Percentiles rank a stretch among this genome's conserved stretches.
These are phyloP conservation scores for Hyposoter didymator DNA, from an alignment of 2,888 invertebrate species.

Conservation along the genomic window DNA sequence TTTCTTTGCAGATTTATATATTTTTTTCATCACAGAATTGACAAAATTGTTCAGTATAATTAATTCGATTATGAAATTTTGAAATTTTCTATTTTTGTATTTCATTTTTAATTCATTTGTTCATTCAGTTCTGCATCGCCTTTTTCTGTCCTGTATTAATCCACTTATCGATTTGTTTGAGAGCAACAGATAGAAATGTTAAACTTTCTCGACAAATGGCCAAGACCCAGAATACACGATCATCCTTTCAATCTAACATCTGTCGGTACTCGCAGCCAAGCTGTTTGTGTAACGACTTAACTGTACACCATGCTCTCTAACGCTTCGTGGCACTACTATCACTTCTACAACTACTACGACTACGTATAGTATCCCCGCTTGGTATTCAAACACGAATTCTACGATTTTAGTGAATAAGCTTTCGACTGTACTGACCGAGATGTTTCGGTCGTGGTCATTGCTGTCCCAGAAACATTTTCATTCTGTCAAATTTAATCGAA, in stretches of 20 bases:
- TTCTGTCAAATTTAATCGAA: not conserved
- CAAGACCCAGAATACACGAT: slow-evolving; percentile 32
- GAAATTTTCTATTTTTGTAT: not conserved
- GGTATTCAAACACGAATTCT: slow-evolving; percentile 40
- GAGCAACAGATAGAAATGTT: slow-evolving; percentile 22
- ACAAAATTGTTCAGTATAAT: not conserved
- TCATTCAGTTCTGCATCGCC: not conserved
- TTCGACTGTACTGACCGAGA: slow-evolving; percentile 28
- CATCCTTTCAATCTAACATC: slow-evolving; percentile 60
- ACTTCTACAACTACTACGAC: not conserved
- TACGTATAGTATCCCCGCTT: not conserved
- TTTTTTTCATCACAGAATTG: not conserved
- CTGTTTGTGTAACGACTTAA: slow-evolving; percentile 55
- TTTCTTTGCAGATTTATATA: not conserved
- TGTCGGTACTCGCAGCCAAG: slow-evolving; percentile 50
- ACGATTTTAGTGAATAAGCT: slow-evolving; percentile 1
- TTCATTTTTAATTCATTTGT: not conserved
- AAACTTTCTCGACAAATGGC: slow-evolving; percentile 28
- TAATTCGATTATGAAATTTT: not conserved
- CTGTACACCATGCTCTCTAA: slow-evolving; percentile 57
- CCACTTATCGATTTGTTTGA: slow-evolving; percentile 5
- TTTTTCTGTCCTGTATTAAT: not conserved
- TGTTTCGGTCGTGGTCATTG: not conserved
- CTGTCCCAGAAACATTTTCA: not conserved
- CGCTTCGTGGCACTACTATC: slow-evolving; percentile 21